Evolutionary conservation across 2,113 vertebrate genomes (phyloP).

Genomic region (Hippoglossus stenolepis): DNA sequence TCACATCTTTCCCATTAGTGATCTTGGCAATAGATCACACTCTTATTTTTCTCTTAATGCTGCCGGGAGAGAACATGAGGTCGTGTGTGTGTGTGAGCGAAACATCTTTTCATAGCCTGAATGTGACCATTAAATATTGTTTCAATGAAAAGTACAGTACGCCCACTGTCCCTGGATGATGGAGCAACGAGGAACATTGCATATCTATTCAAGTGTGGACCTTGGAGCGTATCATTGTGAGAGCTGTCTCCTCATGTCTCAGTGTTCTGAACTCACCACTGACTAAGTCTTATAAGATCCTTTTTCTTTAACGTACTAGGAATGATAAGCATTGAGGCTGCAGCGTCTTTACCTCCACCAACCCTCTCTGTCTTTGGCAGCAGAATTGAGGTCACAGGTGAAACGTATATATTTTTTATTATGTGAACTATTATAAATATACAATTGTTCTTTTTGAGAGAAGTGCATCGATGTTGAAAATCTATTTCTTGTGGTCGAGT

Average conservation of each 20-base stretch:
- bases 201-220: background rate
- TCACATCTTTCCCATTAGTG: background rate
- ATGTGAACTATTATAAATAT: background rate
- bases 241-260: background rate
- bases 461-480: background rate
- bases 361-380: background rate
- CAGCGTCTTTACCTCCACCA: background rate
- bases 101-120: conserved; percentile 2
- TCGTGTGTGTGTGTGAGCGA: background rate
- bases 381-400: background rate
- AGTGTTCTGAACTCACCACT: background rate
- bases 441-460: background rate
- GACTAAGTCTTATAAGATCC: background rate
- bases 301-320: background rate
- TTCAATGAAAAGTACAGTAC: background rate
- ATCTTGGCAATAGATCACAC: background rate
- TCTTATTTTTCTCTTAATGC: background rate
- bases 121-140: conserved; percentile 19
- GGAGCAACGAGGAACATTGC: background rate
- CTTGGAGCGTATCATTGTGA: background rate
- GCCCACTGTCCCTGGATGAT: conserved; percentile 11
- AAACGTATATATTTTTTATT: conserved; percentile 8
- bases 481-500: background rate
- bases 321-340: background rate
- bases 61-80: background rate